Conservation (phyloP, 2,113 vertebrate genomes). For the Pycnonotus jocosus region DNA sequence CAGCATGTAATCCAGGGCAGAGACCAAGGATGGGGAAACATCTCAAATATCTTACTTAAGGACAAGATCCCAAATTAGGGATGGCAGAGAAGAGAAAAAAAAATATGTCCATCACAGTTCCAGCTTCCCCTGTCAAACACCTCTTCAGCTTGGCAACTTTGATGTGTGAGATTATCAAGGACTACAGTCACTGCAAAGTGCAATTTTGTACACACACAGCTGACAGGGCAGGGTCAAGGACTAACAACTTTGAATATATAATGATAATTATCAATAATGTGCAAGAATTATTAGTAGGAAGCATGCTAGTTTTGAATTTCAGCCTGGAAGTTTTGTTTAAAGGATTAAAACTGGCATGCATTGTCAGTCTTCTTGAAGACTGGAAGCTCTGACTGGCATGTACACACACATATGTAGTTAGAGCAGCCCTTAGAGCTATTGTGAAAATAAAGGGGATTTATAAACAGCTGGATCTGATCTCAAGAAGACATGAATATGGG, state of each 20-base stretch:
- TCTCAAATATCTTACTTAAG: not conserved
- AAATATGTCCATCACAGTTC: not conserved
- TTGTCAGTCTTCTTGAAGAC: not conserved
- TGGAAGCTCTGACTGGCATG: not conserved
- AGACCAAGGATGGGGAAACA: not conserved
- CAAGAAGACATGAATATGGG: not conserved
- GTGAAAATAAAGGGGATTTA: not conserved
- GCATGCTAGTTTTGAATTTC: not conserved
- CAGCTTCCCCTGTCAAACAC: not conserved
- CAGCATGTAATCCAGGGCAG: not conserved
- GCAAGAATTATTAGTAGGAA: not conserved
- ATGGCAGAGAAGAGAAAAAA: not conserved
- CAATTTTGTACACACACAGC: not conserved
- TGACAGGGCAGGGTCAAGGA: not conserved
- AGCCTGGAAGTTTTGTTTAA: not conserved
- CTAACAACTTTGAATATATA: not conserved
- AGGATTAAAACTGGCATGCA: not conserved
- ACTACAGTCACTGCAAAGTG: not conserved
- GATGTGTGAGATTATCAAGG: not conserved
- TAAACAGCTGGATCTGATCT: not conserved
- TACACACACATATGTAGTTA: not conserved
- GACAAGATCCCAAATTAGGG: not conserved
- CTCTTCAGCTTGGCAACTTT: not conserved
- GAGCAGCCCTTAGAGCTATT: not conserved
- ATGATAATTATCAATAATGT: not conserved